Evolutionary conservation across 1,140 invertebrate species (phyloP).

Genomic region (Coboldia fuscipes): DNA sequence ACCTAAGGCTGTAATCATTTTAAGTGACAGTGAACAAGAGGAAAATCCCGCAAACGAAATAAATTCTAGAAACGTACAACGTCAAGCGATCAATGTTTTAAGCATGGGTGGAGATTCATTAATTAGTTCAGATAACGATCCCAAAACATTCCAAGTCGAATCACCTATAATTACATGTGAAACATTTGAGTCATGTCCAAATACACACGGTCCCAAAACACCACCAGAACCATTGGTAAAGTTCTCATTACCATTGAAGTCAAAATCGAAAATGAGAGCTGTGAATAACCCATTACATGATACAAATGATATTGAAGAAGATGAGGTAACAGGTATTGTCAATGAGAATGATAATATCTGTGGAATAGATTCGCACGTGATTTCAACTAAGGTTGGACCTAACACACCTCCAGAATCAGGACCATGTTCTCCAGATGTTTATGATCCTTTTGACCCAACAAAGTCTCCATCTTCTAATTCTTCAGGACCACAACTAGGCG

Average conservation of each 20-base stretch:
- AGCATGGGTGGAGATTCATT: not conserved
- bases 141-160: not conserved
- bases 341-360: slow-evolving; percentile 22
- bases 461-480: slow-evolving; percentile 39
- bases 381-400: slow-evolving; percentile 16
- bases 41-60: slow-evolving; percentile 4
- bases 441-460: slow-evolving; percentile 74
- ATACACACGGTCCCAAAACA: slow-evolving; percentile 38
- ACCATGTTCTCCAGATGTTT: slow-evolving; percentile 34
- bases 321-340: slow-evolving; percentile 14
- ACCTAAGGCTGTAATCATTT: slow-evolving; percentile 54
- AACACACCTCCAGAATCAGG: slow-evolving; percentile 21
- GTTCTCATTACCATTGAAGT: slow-evolving; percentile 37
- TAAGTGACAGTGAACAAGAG: slow-evolving; percentile 58
- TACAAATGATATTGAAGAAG: slow-evolving; percentile 19
- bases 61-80: not conserved
- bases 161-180: not conserved
- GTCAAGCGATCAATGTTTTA: not conserved
- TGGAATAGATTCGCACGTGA: slow-evolving; percentile 7
- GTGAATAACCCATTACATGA: slow-evolving; percentile 39
- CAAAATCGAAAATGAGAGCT: slow-evolving; percentile 27
- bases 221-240: slow-evolving; percentile 41
- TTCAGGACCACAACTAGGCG: slow-evolving; percentile 10
- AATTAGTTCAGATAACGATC: too few species aligned
- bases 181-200: not conserved